Conservation (phyloP, 2,888 invertebrate species). For the Elmis aenea region DNA sequence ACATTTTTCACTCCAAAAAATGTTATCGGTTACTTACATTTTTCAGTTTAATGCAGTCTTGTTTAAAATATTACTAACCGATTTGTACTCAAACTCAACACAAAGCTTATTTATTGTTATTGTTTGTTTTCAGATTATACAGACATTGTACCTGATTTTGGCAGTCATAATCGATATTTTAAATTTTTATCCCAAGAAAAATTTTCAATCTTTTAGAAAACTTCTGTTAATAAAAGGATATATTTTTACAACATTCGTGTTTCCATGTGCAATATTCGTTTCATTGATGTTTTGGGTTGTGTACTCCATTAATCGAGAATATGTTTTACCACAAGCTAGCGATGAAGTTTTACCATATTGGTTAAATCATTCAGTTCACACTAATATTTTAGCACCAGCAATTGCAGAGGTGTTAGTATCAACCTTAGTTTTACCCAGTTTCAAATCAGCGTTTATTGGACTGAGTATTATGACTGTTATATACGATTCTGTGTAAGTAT, state of each 20-base stretch:
- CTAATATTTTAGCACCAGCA: conserved; percentile 29
- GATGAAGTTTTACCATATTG: conserved; percentile 29
- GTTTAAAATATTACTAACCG: no score
- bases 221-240: conserved; percentile 16
- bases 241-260: conserved; percentile 16
- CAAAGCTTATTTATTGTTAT: neutral
- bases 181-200: conserved; percentile 4
- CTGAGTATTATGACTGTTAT: conserved; percentile 9
- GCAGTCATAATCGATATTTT: conserved; percentile 11
- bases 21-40: no score
- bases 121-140: conserved; percentile 15
- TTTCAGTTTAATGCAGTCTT: no score
- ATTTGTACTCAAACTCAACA: no score
- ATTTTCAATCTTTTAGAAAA: conserved; percentile 7
- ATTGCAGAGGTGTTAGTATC: conserved; percentile 25
- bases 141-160: conserved; percentile 13
- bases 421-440: conserved; percentile 11
- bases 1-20: no score
- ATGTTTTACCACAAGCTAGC: conserved; percentile 30
- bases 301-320: conserved; percentile 31
- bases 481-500: conserved; percentile 19
- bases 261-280: conserved; percentile 25
- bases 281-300: conserved; percentile 33
- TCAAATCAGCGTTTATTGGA: conserved; percentile 14
- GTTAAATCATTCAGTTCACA: conserved; percentile 38